Base-by-base conservation (phyloP, 1,140 invertebrate genomes). In the Wiebesia pumilae region DNA sequence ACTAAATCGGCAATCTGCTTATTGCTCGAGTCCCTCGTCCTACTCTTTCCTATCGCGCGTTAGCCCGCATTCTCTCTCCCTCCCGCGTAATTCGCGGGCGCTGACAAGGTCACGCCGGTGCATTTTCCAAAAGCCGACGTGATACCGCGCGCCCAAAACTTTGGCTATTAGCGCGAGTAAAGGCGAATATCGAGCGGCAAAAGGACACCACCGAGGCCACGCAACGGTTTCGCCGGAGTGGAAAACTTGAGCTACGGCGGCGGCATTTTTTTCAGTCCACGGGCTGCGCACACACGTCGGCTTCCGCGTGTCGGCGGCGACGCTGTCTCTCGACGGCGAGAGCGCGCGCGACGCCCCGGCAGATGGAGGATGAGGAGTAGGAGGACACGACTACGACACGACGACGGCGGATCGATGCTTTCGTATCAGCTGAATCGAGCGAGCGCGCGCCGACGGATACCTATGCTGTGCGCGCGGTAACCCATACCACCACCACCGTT, bases 1-100 rank as follows among this genome's bases (percentile, higher is more conserved):
- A 91, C 91, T 91, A 93, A 92, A 93, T 91, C 91, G 90, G 90
- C 90, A 89, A 92, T 90, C 90, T 91, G 91, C 91, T 91, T 89
- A 90, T 89, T 86, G 88, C 89, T 88, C 90, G 89, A 90, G 40
- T 77, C 87, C 92, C 92, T 93, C 30, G 91, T 92, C 19, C 35
- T 6, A 10, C 35, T 73, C 35, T 40, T 73, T 40, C 2, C 24
- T 47, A 43, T 75, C 38, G 92, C 51, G 51, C 51, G 51, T 54
- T 54, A 54, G 51, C 58, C 30, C 79, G 33, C 91, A 90, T 90
- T 90, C 91, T 91, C 91, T 67, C 62, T 81, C 90, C 90, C 91
- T 89, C 90, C 88, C 90, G 91, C 91, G 91, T 71, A 14, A 35
- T 71, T 35, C 67, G 30, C 16, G 6, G 24, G 14, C 47, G 7